A percentile compares a stretch with the other conserved stretches of the same genome.
phyloP scores from a whole-genome alignment of 2,888 invertebrate genomes.

The Tenthredo amoena region DNA sequence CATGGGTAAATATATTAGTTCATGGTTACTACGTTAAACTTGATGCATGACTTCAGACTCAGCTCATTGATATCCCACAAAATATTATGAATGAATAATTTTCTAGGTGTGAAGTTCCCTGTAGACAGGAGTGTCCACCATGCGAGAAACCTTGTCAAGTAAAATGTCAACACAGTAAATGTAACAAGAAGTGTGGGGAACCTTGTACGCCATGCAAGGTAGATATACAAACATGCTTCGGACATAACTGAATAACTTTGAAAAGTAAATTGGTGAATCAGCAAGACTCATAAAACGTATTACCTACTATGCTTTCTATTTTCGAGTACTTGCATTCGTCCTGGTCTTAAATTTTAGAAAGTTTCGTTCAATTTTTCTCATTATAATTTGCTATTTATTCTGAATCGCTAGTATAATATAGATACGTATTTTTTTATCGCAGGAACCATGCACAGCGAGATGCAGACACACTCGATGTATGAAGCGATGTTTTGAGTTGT shows the following conservation, averaged over 20 bases:
- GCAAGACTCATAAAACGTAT: neutral
- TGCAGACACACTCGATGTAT: slow-evolving; percentile 80
- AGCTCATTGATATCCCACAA: neutral
- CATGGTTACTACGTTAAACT: neutral
- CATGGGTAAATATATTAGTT: slow-evolving; percentile 78
- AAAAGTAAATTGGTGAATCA: neutral
- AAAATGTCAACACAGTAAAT: slow-evolving; percentile 80
- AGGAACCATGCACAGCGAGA: slow-evolving; percentile 77
- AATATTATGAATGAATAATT: neutral
- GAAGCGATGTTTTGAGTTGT: slow-evolving; percentile 79
- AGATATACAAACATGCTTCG: neutral
- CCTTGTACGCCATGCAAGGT: slow-evolving; percentile 75
- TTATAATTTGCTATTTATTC: neutral
- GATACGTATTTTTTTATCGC: neutral
- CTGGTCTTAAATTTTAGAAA: neutral
- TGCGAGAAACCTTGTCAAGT: slow-evolving; percentile 79
- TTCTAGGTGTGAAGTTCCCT: slow-evolving; percentile 80
- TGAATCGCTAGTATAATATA: neutral
- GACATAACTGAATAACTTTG: neutral
- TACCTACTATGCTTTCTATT: neutral
- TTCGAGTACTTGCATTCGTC: neutral
- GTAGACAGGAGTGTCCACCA: slow-evolving; percentile 81
- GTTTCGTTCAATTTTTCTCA: neutral
- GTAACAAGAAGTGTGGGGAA: slow-evolving; percentile 77
- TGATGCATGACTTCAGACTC: neutral